phyloP scores from a whole-genome alignment of 2,113 vertebrate species.

The Trogon surrucura region DNA sequence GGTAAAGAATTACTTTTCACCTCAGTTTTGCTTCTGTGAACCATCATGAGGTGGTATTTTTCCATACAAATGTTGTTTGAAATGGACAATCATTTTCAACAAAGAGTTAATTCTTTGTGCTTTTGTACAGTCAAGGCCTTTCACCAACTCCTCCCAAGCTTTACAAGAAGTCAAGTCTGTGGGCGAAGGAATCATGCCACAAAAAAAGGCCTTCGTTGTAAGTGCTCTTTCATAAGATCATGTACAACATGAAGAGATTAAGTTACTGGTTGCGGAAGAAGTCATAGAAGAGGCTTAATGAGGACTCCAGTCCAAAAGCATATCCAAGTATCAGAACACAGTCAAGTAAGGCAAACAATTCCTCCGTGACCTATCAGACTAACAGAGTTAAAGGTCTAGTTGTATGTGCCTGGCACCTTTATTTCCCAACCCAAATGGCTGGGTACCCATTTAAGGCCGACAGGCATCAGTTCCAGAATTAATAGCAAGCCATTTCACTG shows the following conservation, averaged over 20 bases:
- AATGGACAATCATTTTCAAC: background rate
- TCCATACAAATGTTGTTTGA: background rate
- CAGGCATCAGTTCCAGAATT: background rate
- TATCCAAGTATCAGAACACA: background rate
- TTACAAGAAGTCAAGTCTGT: background rate
- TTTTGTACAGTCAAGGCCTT: background rate
- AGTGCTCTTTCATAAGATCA: background rate
- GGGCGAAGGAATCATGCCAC: background rate
- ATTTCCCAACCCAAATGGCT: background rate
- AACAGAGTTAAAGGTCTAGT: background rate
- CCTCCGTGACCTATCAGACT: background rate
- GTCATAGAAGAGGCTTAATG: background rate
- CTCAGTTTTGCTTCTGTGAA: background rate
- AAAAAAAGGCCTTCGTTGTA: background rate
- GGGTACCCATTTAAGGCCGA: background rate
- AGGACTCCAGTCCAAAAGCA: background rate
- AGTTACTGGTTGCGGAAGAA: background rate
- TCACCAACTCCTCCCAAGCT: background rate
- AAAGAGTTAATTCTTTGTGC: background rate
- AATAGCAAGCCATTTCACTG: background rate
- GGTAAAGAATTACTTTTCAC: background rate
- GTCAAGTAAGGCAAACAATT: background rate
- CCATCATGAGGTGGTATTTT: background rate
- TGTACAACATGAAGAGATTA: fast-evolving
- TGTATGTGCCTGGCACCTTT: background rate